Conservation (phyloP, 2,113 vertebrate species). For the Canis aureus region DNA sequence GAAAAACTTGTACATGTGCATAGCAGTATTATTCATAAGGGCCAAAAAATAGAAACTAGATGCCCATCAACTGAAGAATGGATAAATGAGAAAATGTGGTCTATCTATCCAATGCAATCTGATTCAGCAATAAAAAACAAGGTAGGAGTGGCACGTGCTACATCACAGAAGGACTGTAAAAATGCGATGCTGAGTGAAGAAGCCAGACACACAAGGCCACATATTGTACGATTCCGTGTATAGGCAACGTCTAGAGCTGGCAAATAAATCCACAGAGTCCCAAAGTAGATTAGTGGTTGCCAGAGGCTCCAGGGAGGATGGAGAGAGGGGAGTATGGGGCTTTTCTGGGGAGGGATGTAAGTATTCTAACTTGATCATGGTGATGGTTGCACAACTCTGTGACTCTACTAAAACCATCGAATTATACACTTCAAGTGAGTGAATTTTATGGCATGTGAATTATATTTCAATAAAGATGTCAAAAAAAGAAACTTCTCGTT, state of each 20-base stretch:
- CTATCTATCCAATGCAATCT: not conserved
- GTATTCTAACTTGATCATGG: not conserved
- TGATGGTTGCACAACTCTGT: not conserved
- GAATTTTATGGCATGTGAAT: conserved; percentile 48
- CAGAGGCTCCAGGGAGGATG: not conserved
- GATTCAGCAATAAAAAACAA: not conserved
- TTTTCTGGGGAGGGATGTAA: not conserved
- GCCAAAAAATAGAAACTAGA: not conserved
- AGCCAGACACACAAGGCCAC: not conserved
- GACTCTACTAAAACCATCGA: conserved; percentile 35
- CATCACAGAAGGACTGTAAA: not conserved
- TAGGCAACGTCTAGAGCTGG: not conserved
- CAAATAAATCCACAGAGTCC: not conserved
- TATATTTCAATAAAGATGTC: conserved; percentile 66
- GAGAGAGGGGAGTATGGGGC: not conserved
- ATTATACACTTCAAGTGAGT: conserved; percentile 33
- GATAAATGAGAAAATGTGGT: not conserved
- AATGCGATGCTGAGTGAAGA: not conserved
- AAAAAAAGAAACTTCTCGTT: conserved; percentile 49
- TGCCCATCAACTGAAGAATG: not conserved
- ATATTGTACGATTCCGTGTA: not conserved
- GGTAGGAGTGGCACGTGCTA: not conserved
- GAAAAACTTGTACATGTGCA: not conserved
- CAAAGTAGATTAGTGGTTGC: not conserved
- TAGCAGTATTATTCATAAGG: not conserved